Conservation (phyloP, 2,888 invertebrate genomes). For the Papilio elwesi region DNA sequence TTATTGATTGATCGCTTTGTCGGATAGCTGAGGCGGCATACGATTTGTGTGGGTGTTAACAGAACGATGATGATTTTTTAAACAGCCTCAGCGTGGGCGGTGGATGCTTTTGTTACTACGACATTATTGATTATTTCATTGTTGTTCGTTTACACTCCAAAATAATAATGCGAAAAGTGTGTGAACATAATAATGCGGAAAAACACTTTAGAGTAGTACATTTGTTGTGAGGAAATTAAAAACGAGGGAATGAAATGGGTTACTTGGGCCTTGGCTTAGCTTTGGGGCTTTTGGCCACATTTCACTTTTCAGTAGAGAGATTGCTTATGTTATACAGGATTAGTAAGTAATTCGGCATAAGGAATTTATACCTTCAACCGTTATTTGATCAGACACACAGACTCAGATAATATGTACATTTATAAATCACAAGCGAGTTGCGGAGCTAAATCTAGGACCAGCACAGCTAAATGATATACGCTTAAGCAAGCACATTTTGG, state of each 20-base stretch:
- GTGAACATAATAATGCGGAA: neutral
- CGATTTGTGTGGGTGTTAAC: conserved; percentile 59
- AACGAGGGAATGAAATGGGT: neutral
- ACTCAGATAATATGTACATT: too few relatives aligned
- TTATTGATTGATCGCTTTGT: conserved; percentile 79
- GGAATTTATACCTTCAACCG: too few relatives aligned
- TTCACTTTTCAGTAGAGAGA: neutral
- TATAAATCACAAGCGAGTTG: too few relatives aligned
- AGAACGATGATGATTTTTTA: conserved; percentile 41
- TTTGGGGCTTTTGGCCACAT: neutral
- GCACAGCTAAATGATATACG: too few relatives aligned
- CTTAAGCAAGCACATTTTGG: too few relatives aligned
- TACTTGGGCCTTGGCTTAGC: too few relatives aligned
- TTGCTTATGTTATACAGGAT: neutral
- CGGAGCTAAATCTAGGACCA: too few relatives aligned
- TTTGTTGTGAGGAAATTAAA: neutral
- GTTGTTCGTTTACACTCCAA: neutral
- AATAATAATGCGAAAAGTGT: neutral
- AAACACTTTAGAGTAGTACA: neutral
- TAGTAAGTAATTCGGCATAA: too few relatives aligned
- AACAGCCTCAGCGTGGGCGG: conserved; percentile 25
- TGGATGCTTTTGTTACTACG: conserved; percentile 13
- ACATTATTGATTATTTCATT: conserved; percentile 6
- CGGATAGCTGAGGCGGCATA: conserved; percentile 66
- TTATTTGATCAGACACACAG: too few relatives aligned